Evolutionary conservation across 2,888 invertebrate genomes (phyloP).

Genomic region (Ichneumoninae sp.): DNA sequence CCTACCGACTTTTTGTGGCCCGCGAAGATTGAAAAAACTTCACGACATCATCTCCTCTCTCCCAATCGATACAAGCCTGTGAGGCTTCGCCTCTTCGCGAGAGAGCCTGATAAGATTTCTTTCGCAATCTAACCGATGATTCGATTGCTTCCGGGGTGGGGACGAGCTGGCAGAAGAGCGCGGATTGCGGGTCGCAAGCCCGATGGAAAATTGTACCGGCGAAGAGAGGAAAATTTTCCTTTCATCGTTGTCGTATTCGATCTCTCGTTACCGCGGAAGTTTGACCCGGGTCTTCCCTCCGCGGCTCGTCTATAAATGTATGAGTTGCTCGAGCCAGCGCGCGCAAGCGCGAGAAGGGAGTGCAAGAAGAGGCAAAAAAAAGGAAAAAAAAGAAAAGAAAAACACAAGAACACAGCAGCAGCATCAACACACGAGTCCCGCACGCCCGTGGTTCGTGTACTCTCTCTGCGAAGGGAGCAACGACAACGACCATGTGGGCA

Average conservation of each 20-base stretch:
- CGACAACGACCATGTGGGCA: slow-evolving; percentile 35
- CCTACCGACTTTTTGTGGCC: neutral
- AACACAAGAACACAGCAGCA: slow-evolving; percentile 7
- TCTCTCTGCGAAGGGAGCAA: slow-evolving; percentile 12
- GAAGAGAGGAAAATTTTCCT: slow-evolving; percentile 42
- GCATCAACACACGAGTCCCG: slow-evolving; percentile 40
- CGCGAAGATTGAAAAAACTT: neutral
- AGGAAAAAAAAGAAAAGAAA: slow-evolving; percentile 2
- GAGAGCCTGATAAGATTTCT: slow-evolving; percentile 29
- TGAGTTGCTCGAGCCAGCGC: neutral
- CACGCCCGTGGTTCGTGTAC: slow-evolving; percentile 47
- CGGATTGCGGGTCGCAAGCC: neutral
- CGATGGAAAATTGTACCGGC: slow-evolving; percentile 52
- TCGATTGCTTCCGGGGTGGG: neutral
- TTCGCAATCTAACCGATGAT: neutral
- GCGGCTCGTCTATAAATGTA: neutral
- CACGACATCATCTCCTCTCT: neutral
- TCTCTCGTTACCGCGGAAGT: slow-evolving; percentile 27
- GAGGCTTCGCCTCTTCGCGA: slow-evolving; percentile 1
- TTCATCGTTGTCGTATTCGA: slow-evolving; percentile 25
- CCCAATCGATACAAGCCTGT: neutral
- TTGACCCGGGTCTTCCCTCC: slow-evolving; percentile 55
- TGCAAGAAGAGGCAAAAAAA: neutral
- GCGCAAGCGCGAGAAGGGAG: slow-evolving; percentile 2
- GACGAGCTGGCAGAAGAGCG: neutral